These are phyloP conservation scores for Sturnus vulgaris DNA, from an alignment of 2,113 vertebrate genomes.

Conservation along the genomic window DNA sequence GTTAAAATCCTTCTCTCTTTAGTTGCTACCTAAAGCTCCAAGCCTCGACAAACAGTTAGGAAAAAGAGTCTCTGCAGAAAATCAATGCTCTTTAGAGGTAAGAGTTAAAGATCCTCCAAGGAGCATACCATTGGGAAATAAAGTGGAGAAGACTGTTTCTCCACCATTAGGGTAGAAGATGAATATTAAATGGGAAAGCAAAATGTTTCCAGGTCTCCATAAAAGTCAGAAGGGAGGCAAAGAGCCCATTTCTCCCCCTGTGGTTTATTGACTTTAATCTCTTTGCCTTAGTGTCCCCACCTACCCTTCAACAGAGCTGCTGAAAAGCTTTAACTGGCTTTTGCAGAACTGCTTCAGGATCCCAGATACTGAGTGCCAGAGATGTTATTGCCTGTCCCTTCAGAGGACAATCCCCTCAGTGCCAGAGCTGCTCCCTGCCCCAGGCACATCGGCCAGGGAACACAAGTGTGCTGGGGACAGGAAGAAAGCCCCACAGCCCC, in stretches of 20 bases:
- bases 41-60: neutral
- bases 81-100: neutral
- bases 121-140: neutral
- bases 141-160: neutral
- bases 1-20: neutral
- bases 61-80: neutral
- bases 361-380: neutral
- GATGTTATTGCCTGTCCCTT: neutral
- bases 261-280: neutral
- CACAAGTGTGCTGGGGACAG: fast-evolving
- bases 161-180: neutral
- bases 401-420: fast-evolving
- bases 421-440: fast-evolving
- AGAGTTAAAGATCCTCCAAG: neutral
- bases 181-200: neutral
- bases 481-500: neutral
- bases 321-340: neutral
- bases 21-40: neutral
- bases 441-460: fast-evolving
- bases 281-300: neutral
- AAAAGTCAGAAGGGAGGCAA: neutral
- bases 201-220: neutral
- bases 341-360: neutral
- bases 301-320: neutral
- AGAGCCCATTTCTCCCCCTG: neutral